Percentiles rank a stretch among this genome's conserved stretches.
These are phyloP conservation scores for Anoplopoma fimbria DNA, from an alignment of 2,113 vertebrate species.

Conservation along the genomic window DNA sequence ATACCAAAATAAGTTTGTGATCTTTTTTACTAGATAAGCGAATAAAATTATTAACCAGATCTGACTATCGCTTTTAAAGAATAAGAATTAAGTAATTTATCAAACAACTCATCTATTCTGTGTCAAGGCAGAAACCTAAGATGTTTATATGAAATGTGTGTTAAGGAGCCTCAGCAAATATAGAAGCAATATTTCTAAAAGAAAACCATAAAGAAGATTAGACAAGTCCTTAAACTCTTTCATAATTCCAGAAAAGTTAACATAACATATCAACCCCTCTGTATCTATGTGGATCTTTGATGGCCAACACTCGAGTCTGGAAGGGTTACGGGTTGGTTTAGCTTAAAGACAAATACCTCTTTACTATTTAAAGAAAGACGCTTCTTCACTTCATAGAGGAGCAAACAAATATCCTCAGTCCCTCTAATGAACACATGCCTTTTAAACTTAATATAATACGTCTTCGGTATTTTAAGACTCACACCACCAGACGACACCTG, in stretches of 20 bases:
- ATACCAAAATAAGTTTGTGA: background rate
- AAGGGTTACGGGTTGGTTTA: background rate
- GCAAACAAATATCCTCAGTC: rapidly evolving
- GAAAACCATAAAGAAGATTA: background rate
- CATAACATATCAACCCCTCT: background rate
- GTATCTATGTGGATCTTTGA: background rate
- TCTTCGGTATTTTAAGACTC: conserved; percentile 9
- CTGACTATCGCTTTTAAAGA: background rate
- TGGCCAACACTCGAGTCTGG: background rate
- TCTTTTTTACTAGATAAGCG: background rate
- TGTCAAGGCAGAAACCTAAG: background rate
- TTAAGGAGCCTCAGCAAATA: background rate
- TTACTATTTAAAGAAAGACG: conserved; percentile 23
- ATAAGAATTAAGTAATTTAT: background rate
- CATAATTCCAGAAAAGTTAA: background rate
- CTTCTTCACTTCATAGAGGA: background rate
- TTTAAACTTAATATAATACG: conserved; percentile 5
- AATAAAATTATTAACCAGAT: background rate
- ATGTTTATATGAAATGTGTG: background rate
- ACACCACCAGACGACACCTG: conserved; percentile 26
- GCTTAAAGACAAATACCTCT: background rate
- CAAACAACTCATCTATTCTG: background rate
- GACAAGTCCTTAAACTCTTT: background rate
- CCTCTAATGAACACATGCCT: background rate
- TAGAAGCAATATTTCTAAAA: background rate